Conservation (phyloP, 2,888 invertebrate genomes). For the Omphaloscelis lunosa region DNA sequence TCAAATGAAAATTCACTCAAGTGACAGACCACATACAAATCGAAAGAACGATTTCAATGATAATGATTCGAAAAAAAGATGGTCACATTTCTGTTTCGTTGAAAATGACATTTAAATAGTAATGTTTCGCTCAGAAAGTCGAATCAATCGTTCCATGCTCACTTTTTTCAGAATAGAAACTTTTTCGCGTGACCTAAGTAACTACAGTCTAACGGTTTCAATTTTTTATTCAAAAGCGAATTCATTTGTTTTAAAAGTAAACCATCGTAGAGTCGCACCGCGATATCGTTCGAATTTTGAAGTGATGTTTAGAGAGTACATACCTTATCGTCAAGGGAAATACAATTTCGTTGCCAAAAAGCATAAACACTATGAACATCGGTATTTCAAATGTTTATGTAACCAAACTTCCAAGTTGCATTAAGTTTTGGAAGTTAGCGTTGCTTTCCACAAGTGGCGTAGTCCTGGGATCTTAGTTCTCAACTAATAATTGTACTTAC, state of each 20-base stretch:
- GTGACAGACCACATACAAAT: background rate
- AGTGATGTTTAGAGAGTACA: background rate
- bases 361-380: conserved; percentile 10
- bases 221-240: background rate
- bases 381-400: background rate
- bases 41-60: background rate
- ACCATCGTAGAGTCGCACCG: background rate
- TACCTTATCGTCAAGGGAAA: background rate
- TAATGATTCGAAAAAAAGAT: too few relatives aligned
- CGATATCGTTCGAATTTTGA: too few relatives aligned
- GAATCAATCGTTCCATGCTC: background rate
- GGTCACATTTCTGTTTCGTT: background rate
- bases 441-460: conserved; percentile 31
- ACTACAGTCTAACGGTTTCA: too few relatives aligned
- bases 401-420: conserved; percentile 33
- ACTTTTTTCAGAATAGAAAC: too few relatives aligned
- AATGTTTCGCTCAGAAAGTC: too few relatives aligned
- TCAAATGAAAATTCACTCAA: too few relatives aligned
- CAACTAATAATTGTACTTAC: conserved; percentile 69
- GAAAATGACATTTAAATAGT: background rate
- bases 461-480: conserved; percentile 36
- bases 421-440: conserved; percentile 47
- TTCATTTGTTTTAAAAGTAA: background rate
- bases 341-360: background rate
- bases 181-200: background rate